Evolutionary conservation across 2,113 vertebrate genomes (phyloP).

Genomic region (Pontoporia blainvillei): DNA sequence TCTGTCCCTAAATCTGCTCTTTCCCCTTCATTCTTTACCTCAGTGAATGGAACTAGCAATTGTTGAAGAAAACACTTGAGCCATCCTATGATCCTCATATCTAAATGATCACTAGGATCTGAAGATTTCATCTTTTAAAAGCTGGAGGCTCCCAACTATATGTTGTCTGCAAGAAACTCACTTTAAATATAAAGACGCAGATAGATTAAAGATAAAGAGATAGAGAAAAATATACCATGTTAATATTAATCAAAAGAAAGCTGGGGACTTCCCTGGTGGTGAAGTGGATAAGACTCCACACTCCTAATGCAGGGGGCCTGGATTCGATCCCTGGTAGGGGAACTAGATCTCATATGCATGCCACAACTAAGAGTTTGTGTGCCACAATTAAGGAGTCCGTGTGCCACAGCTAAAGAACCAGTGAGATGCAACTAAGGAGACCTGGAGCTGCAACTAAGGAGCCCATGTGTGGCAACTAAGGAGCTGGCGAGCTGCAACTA

Average conservation of each 20-base stretch:
- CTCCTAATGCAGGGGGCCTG: no score
- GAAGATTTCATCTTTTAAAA: neutral
- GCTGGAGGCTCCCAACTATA: neutral
- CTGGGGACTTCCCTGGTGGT: no score
- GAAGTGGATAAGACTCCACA: no score
- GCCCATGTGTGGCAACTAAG: no score
- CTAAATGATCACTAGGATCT: neutral
- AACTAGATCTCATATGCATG: no score
- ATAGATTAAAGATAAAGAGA: neutral
- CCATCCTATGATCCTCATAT: neutral
- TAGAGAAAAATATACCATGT: neutral
- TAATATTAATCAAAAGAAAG: neutral
- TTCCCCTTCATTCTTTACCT: neutral
- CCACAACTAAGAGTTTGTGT: no score
- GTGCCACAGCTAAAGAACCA: no score
- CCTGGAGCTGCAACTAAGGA: no score
- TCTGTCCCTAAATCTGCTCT: neutral
- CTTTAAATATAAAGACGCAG: neutral
- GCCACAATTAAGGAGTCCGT: no score
- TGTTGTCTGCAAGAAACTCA: neutral
- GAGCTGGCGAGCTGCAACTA: no score
- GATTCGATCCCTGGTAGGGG: no score
- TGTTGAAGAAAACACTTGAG: neutral
- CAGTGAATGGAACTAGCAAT: neutral
- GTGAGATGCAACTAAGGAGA: no score